These are phyloP conservation scores for Chroicocephalus ridibundus DNA, from an alignment of 2,113 vertebrate species.

Conservation along the genomic window DNA sequence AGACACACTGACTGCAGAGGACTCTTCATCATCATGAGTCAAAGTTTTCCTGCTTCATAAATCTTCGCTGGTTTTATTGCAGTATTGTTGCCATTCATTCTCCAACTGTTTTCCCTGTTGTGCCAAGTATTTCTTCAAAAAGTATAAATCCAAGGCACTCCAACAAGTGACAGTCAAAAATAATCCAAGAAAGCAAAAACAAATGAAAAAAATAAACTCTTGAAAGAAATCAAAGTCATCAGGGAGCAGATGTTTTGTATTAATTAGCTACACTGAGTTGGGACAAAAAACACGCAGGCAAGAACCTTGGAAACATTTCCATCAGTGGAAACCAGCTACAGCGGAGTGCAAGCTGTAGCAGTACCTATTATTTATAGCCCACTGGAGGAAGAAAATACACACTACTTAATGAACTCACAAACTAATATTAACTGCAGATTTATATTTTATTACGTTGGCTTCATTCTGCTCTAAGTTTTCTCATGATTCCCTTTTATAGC, in stretches of 20 bases:
- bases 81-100: not conserved
- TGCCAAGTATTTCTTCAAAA: constrained; percentile 52
- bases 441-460: constrained; percentile 35
- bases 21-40: not conserved
- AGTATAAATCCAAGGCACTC: constrained; percentile 14
- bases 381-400: constrained; percentile 42
- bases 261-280: constrained; percentile 27
- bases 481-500: not conserved
- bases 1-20: not conserved
- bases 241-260: constrained; percentile 47
- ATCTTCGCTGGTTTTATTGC: constrained; percentile 5
- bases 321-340: constrained; percentile 26
- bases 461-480: constrained; percentile 6
- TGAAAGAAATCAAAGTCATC: constrained; percentile 34
- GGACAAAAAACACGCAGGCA: not conserved
- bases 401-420: constrained; percentile 53
- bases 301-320: constrained; percentile 7
- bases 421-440: constrained; percentile 52
- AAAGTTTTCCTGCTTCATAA: constrained; percentile 14
- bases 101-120: constrained; percentile 18
- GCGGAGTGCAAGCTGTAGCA: not conserved
- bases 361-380: constrained; percentile 54
- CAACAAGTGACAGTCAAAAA: constrained; percentile 34
- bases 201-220: constrained; percentile 19
- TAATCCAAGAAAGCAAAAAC: constrained; percentile 51